These are phyloP conservation scores for Myotis findleyi DNA, from an alignment of 2,797 vertebrate genomes.

Conservation along the genomic window DNA sequence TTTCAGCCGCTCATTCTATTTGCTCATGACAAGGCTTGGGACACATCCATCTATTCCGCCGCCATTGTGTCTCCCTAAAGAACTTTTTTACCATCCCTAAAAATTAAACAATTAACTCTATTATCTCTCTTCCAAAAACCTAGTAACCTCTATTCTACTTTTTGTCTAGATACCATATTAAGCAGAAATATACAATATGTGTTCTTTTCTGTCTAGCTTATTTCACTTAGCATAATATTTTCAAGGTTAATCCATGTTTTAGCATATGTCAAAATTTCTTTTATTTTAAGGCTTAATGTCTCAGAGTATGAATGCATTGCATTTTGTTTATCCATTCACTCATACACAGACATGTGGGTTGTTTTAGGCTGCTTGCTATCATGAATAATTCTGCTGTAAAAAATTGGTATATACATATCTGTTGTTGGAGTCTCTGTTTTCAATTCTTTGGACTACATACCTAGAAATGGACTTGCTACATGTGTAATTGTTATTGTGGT, in stretches of 20 bases:
- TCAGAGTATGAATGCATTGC: not conserved
- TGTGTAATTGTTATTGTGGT: not conserved
- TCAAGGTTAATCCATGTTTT: not conserved
- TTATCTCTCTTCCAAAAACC: not conserved
- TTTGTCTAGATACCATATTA: not conserved
- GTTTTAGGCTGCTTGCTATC: conserved; percentile 18
- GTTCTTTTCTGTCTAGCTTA: not conserved
- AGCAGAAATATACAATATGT: not conserved
- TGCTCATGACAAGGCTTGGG: too few relatives aligned
- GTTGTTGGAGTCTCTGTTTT: not conserved
- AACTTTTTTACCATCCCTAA: not conserved
- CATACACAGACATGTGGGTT: not conserved
- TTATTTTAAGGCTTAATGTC: not conserved
- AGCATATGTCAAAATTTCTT: conserved; percentile 8
- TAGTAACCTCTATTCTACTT: not conserved
- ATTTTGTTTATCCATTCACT: conserved; percentile 17
- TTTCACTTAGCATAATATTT: conserved; percentile 49
- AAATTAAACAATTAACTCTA: not conserved
- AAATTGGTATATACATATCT: not conserved
- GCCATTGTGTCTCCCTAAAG: not conserved
- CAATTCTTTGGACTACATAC: not conserved
- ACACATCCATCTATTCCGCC: too few relatives aligned
- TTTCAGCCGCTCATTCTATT: too few relatives aligned
- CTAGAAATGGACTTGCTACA: not conserved
- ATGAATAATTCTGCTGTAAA: not conserved